A percentile compares a stretch with the other conserved stretches of the same genome.
phyloP scores from a whole-genome alignment of 2,888 invertebrate species.

The Athalia rosae region DNA sequence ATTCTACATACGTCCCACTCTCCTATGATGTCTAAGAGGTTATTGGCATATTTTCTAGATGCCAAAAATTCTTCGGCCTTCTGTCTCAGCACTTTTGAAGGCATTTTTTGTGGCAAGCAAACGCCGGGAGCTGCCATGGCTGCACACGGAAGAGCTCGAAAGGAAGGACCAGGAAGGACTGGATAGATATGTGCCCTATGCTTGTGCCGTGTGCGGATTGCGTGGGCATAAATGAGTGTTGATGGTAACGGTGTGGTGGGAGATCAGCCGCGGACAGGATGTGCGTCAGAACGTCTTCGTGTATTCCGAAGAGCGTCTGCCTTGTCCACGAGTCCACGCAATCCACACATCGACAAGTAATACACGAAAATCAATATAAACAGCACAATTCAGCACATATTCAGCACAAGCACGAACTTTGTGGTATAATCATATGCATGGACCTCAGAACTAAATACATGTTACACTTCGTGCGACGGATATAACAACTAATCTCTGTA shows the following conservation, averaged over 20 bases:
- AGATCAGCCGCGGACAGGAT: background rate
- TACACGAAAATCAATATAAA: background rate
- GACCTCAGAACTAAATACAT: no score
- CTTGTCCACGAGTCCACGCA: background rate
- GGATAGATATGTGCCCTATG: background rate
- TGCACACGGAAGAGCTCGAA: slow-evolving; percentile 37
- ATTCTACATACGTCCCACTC: slow-evolving; percentile 79
- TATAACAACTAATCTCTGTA: no score
- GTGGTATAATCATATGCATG: no score
- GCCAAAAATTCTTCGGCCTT: slow-evolving; percentile 84
- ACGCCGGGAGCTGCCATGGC: slow-evolving; percentile 64
- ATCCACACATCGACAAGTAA: background rate
- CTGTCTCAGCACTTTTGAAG: slow-evolving; percentile 80
- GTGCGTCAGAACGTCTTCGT: slow-evolving; percentile 13
- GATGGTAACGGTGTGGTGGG: no score
- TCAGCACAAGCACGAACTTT: background rate
- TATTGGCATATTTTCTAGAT: slow-evolving; percentile 79
- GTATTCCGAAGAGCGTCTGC: background rate
- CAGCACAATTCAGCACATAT: background rate
- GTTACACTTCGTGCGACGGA: no score
- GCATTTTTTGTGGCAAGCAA: slow-evolving; percentile 74
- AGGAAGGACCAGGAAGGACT: background rate
- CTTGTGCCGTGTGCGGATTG: no score
- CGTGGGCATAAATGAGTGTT: no score
- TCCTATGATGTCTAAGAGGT: slow-evolving; percentile 81